Conservation (phyloP, 1,140 invertebrate genomes). For the Battus philenor region DNA sequence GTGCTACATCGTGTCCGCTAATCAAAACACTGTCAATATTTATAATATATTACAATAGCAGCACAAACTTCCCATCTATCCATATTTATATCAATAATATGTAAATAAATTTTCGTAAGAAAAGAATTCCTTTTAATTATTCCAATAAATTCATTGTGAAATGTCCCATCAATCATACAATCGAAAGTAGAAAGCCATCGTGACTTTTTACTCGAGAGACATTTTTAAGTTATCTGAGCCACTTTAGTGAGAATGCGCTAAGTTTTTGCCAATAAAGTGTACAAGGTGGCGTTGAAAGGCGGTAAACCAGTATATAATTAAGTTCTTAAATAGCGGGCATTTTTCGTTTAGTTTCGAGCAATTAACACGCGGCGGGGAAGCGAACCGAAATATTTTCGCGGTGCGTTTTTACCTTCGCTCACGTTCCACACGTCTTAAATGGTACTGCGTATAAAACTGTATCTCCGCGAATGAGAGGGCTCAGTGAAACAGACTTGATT, state of each 20-base stretch:
- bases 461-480: no score
- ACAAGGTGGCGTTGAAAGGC: slow-evolving; percentile 9
- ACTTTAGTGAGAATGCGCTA: slow-evolving; percentile 9
- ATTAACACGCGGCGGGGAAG: slow-evolving; percentile 20
- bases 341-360: slow-evolving; percentile 36
- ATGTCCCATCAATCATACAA: slow-evolving; percentile 8
- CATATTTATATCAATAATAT: no score
- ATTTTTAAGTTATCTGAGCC: slow-evolving; percentile 4
- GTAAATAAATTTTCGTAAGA: no score
- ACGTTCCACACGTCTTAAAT: slow-evolving; percentile 5
- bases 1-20: no score
- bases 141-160: no score
- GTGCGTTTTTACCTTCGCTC: slow-evolving; percentile 30
- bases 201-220: slow-evolving; percentile 3
- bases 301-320: slow-evolving; percentile 34
- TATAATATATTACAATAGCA: no score
- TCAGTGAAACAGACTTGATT: no score
- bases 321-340: slow-evolving; percentile 42
- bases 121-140: no score
- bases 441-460: slow-evolving; percentile 9
- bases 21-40: no score
- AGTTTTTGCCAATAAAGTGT: slow-evolving; percentile 10
- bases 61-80: no score
- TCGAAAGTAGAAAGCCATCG: slow-evolving; percentile 3
- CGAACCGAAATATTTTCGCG: slow-evolving; percentile 40